A percentile compares a stretch with the other conserved stretches of the same genome.
Evolutionary conservation across 2,113 vertebrate species (phyloP).

Genomic region (Anguilla japonica): DNA sequence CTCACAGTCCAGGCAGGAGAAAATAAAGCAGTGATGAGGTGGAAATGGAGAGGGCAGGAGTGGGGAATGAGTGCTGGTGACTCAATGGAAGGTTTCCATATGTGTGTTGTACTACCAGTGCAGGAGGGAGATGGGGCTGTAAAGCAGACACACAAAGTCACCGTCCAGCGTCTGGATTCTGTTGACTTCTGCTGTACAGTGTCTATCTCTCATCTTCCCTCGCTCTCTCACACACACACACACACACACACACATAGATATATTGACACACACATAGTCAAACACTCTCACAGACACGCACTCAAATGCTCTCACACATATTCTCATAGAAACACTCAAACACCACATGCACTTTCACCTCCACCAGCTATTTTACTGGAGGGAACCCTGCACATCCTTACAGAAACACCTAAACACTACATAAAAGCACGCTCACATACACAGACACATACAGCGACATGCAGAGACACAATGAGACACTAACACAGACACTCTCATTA

Average conservation of each 20-base stretch:
- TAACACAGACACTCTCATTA: conserved; percentile 2
- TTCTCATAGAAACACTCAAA: conserved; percentile 30
- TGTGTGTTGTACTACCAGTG: background rate
- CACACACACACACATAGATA: background rate
- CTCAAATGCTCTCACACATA: conserved; percentile 31
- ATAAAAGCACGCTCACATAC: background rate
- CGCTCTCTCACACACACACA: background rate
- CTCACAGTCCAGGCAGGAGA: background rate
- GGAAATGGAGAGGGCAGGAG: conserved; percentile 1
- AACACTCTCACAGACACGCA: conserved; percentile 16
- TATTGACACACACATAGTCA: conserved; percentile 33
- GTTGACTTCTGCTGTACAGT: background rate
- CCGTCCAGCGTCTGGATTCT: background rate
- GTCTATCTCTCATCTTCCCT: too few species aligned
- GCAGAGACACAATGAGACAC: background rate
- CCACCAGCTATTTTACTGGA: too few species aligned
- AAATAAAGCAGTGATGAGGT: background rate
- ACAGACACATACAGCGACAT: too few species aligned
- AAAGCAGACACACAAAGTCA: background rate
- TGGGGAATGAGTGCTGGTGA: background rate
- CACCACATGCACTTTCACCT: too few species aligned
- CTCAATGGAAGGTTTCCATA: background rate
- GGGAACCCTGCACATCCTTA: too few species aligned
- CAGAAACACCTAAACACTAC: too few species aligned
- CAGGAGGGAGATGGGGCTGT: background rate